Base-by-base conservation (phyloP, 2,113 vertebrate genomes). In the Mastomys coucha region DNA sequence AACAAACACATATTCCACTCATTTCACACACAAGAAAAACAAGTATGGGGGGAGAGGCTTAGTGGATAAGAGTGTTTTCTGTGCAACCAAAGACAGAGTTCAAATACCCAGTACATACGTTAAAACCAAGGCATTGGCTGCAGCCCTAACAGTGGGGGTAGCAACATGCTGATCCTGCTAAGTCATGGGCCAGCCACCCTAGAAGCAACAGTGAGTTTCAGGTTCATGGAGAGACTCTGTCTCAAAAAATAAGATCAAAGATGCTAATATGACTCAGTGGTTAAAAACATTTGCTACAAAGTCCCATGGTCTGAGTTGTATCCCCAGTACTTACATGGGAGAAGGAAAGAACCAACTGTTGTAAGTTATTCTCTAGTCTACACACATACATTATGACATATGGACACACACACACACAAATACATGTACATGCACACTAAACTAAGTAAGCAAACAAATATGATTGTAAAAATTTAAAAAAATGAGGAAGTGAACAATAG, bases 11-110 rank as follows among this genome's bases (percentile, higher is more conserved):
- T 19, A 7, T 81, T 33, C 56, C 88, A 0, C 36, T 60, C 87
- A 77, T 75, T 91, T 93, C 86, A 80, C 26, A 14, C 9, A 67
- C 31, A 89, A 36, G 36, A 63, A 81, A 95, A 92, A 42, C 75
- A 42, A 73, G 13, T 56, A 22, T 72, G 28, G 39, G 63, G 56
- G 28, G 22, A 42, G 58, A 0, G 4, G 2, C 24, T 85, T 16
- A 1, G 60, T 65, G 28, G 82, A 9, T 33, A 49, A 45, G 39
- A 67, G 5, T 33, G 10, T 33, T 33, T 22, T 1, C 39, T 67
- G 17, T 49, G 28, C 16, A 67, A 67, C 17, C 39, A 22, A 49
- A 42, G 22, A 20, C 39, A 49, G 84, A 36, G 14, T 67, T 67
- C 42, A 22, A 20, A 19, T 65, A 26, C 60, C 28, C 19, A 49